Evolutionary conservation across 2,113 vertebrate genomes (phyloP).

Genomic region (Scomber colias): DNA sequence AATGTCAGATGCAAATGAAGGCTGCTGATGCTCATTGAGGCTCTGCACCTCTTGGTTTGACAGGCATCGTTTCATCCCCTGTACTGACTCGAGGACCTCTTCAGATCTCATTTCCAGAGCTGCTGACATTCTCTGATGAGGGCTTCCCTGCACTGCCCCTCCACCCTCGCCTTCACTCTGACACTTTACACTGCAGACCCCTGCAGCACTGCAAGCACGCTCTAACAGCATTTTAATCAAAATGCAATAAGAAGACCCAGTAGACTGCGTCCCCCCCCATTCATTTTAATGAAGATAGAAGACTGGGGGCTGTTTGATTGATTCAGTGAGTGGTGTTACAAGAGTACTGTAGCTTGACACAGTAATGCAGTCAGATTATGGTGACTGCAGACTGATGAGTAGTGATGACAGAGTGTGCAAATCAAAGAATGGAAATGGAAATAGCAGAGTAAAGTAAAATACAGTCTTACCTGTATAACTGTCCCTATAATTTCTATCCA

Average conservation of each 20-base stretch:
- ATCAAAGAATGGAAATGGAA: not conserved
- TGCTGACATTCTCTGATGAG: conserved; percentile 8
- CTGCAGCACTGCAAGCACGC: not conserved
- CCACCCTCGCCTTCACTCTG: not conserved
- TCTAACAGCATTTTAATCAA: conserved; percentile 42
- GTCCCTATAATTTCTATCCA: not conserved
- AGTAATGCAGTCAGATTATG: not conserved
- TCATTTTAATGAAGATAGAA: conserved; percentile 13
- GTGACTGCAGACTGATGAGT: not conserved
- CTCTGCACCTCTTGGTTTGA: not conserved
- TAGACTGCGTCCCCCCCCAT: conserved; percentile 3
- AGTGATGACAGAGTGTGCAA: not conserved
- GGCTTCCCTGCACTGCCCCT: not conserved
- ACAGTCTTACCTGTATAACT: not conserved
- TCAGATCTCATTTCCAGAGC: conserved; percentile 37
- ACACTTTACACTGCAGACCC: not conserved
- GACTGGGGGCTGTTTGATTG: conserved; percentile 5
- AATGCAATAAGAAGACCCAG: conserved; percentile 21
- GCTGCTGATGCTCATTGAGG: not conserved
- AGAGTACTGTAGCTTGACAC: not conserved
- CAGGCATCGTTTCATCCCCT: not conserved
- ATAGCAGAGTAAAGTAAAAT: not conserved
- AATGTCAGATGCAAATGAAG: conserved; percentile 44
- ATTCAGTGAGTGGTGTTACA: not conserved
- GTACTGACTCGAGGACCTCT: conserved; percentile 3